Conservation (phyloP, 2,797 vertebrate genomes). For the Malurus splendens region DNA sequence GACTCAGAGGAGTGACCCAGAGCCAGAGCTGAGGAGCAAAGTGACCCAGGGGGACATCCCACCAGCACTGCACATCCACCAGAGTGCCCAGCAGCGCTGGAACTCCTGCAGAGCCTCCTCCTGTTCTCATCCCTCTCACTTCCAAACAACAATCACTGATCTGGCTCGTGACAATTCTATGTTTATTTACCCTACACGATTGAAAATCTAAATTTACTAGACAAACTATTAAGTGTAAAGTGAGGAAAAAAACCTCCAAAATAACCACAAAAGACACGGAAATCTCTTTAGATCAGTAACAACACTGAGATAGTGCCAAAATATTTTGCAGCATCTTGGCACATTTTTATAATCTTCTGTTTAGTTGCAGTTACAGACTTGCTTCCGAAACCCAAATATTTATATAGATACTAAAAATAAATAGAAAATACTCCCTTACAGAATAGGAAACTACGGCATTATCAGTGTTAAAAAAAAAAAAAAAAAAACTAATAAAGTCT, state of each 20-base stretch:
- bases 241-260: not conserved
- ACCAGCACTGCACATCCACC: not conserved
- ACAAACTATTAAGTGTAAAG: not conserved
- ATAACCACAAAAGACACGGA: not conserved
- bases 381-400: not conserved
- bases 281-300: not conserved
- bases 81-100: accelerated
- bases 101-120: not conserved
- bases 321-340: not conserved
- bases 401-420: not conserved
- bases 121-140: not conserved
- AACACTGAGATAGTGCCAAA: not conserved
- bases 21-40: not conserved
- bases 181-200: not conserved
- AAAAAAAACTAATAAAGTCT: not conserved
- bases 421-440: not conserved
- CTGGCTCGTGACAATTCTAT: not conserved
- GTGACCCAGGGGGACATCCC: not conserved
- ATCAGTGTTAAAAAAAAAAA: not conserved
- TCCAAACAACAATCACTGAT: not conserved
- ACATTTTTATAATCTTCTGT: not conserved
- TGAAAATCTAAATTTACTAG: not conserved
- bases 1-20: not conserved
- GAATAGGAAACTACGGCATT: not conserved
- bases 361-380: not conserved